Percentiles rank a stretch among this genome's conserved stretches.
phyloP scores from a whole-genome alignment of 2,113 vertebrate species.

The Tretioscincus oriximinensis region DNA sequence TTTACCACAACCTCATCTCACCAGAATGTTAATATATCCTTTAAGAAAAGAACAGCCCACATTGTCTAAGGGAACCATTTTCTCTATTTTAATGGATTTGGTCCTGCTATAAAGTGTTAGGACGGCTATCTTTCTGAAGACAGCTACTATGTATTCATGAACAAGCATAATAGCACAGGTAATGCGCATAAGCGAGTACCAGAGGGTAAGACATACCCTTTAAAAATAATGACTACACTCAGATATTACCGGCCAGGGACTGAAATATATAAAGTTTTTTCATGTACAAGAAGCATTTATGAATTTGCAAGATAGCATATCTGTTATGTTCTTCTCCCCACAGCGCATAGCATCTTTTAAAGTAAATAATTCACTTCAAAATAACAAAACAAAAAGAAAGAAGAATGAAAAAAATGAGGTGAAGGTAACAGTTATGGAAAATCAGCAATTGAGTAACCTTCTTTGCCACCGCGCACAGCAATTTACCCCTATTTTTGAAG shows the following conservation, averaged over 20 bases:
- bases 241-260: conserved; percentile 13
- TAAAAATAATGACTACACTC: conserved; percentile 31
- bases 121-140: neutral
- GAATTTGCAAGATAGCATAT: neutral
- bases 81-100: conserved; percentile 44
- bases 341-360: neutral
- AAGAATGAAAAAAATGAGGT: accelerated
- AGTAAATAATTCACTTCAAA: conserved; percentile 16
- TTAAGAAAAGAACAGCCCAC: conserved; percentile 44
- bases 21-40: conserved; percentile 24
- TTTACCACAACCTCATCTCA: neutral
- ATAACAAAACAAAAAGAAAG: accelerated
- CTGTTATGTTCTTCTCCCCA: neutral
- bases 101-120: neutral
- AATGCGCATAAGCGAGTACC: neutral
- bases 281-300: conserved; percentile 24
- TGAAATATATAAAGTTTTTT: conserved; percentile 24
- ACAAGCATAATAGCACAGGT: neutral
- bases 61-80: conserved; percentile 22
- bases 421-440: neutral
- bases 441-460: neutral
- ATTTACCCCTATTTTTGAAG: conserved; percentile 40
- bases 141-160: conserved; percentile 39
- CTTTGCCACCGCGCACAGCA: conserved; percentile 30
- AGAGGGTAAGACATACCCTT: conserved; percentile 4